phyloP scores from a whole-genome alignment of 30 jellyfish, hydroid and myxozoan genomes.

The Pelagia noctiluca region DNA sequence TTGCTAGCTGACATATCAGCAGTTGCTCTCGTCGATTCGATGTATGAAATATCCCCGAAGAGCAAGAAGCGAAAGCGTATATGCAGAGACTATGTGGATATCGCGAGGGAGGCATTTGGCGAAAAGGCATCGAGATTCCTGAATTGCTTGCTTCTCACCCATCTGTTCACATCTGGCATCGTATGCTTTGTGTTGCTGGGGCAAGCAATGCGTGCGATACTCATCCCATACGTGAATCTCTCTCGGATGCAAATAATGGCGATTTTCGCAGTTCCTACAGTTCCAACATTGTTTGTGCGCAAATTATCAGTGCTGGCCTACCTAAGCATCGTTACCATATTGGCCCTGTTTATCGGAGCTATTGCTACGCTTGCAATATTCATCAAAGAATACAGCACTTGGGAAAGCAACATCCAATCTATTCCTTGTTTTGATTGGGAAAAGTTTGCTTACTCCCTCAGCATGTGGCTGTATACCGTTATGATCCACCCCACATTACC shows the following conservation, averaged over 20 bases:
- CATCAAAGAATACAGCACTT: neutral
- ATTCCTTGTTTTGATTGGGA: conserved; percentile 36
- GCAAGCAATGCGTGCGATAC: conserved; percentile 37
- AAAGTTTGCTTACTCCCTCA: conserved; percentile 38
- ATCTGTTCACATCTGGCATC: conserved; percentile 39
- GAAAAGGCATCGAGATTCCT: conserved; percentile 41
- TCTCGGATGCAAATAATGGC: conserved; percentile 15
- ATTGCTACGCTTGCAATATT: conserved; percentile 1
- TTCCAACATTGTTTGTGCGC: conserved; percentile 49
- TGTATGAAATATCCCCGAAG: conserved; percentile 81
- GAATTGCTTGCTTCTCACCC: conserved; percentile 32
- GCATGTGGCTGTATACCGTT: conserved; percentile 28
- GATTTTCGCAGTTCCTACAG: conserved; percentile 10
- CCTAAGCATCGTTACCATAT: conserved; percentile 31
- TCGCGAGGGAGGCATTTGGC: conserved; percentile 72
- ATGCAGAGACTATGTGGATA: conserved; percentile 61
- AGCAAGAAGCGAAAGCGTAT: conserved; percentile 63
- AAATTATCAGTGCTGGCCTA: conserved; percentile 52
- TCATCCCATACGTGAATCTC: conserved; percentile 5
- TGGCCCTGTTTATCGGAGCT: conserved; percentile 19
- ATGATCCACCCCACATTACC: conserved; percentile 43
- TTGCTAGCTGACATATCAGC: conserved; percentile 67
- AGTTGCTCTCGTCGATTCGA: conserved; percentile 65
- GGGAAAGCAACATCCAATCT: conserved; percentile 1
- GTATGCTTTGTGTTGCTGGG: conserved; percentile 25